A percentile compares a stretch with the other conserved stretches of the same genome.
phyloP scores from a whole-genome alignment of 2,113 vertebrate species.

The Gallinago media region DNA sequence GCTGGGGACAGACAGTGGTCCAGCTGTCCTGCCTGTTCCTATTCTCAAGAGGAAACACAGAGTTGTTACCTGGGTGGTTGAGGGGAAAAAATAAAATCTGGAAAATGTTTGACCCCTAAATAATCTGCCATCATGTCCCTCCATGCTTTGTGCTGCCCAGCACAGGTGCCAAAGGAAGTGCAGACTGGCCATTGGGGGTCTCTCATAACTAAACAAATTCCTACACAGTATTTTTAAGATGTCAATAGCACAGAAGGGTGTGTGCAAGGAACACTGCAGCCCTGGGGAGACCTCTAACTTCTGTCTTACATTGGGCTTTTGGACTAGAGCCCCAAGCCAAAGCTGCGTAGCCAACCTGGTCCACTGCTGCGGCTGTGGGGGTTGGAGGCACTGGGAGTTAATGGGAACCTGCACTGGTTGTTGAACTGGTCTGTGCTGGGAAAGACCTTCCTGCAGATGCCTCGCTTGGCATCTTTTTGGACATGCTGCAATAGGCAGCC shows the following conservation, averaged over 20 bases:
- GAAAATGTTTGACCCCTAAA: neutral
- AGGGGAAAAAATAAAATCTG: neutral
- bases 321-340: fast-evolving
- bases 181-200: neutral
- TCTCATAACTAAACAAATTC: neutral
- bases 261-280: neutral
- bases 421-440: neutral
- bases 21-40: neutral
- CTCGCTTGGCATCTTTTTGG: neutral
- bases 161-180: neutral
- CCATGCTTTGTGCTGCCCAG: neutral
- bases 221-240: neutral
- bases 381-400: neutral
- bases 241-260: neutral
- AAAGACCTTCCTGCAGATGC: neutral
- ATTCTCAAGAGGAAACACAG: neutral
- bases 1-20: neutral
- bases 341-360: neutral
- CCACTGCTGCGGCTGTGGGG: fast-evolving
- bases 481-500: neutral
- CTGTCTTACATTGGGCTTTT: neutral
- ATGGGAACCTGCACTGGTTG: neutral
- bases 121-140: neutral
- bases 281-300: neutral
- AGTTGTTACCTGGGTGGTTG: neutral